Percentiles rank a stretch among this genome's conserved stretches.
phyloP scores from a whole-genome alignment of 2,113 vertebrate species.

The Isichthys henryi region DNA sequence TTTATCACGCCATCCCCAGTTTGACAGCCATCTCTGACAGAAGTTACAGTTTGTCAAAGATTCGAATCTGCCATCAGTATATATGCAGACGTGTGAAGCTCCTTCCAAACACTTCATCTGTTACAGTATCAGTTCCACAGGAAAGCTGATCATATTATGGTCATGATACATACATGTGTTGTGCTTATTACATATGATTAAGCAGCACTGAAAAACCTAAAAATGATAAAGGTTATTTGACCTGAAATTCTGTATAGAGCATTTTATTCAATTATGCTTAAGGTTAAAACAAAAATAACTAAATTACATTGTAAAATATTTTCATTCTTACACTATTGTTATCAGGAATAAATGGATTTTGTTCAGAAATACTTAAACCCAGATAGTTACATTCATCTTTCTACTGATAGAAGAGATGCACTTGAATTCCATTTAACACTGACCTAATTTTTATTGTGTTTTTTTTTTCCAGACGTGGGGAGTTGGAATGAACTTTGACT shows the following conservation, averaged over 20 bases:
- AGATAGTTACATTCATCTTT: conserved; percentile 12
- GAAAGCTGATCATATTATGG: neutral
- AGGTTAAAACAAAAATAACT: neutral
- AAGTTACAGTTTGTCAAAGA: neutral
- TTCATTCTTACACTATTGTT: neutral
- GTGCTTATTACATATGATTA: neutral
- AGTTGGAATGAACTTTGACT: conserved; percentile 49
- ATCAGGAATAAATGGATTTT: neutral
- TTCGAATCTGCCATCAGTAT: neutral
- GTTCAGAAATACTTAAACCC: neutral
- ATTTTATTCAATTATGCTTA: neutral
- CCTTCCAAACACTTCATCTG: neutral
- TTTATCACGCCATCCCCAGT: neutral
- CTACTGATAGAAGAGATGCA: neutral
- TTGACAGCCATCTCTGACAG: neutral
- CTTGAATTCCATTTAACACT: conserved; percentile 43
- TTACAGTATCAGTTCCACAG: neutral
- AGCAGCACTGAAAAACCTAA: neutral
- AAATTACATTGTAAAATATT: neutral
- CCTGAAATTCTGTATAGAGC: neutral
- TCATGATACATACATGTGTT: neutral
- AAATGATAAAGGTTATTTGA: neutral
- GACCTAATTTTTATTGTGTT: conserved; percentile 53
- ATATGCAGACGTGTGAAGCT: neutral
- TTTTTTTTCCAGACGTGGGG: conserved; percentile 40